Evolutionary conservation across 2,113 vertebrate genomes (phyloP).

Genomic region (Gila orcuttii): DNA sequence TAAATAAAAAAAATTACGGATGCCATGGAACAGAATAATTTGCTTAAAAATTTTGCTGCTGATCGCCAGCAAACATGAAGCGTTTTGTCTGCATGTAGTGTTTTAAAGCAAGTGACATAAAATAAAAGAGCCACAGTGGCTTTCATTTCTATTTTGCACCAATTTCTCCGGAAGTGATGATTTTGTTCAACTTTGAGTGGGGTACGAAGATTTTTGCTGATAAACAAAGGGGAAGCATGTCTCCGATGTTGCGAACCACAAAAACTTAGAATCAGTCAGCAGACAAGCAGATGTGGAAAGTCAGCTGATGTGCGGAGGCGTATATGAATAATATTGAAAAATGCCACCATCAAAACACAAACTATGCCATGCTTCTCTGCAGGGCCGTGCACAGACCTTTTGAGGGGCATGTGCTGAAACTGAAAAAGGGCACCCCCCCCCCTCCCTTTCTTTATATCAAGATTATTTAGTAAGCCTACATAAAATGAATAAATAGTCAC

Average conservation of each 20-base stretch:
- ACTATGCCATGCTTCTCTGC: background rate
- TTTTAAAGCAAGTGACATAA: background rate
- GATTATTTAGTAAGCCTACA: no score
- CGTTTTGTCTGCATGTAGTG: background rate
- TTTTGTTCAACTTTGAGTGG: background rate
- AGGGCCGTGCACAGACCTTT: no score
- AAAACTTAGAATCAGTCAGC: slow-evolving; percentile 52
- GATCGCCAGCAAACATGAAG: background rate
- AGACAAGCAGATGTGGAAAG: slow-evolving; percentile 53
- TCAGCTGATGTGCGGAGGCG: slow-evolving; percentile 51
- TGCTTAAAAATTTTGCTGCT: background rate
- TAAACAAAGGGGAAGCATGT: slow-evolving; percentile 25
- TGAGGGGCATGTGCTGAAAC: no score
- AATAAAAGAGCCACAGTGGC: background rate
- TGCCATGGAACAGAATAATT: background rate
- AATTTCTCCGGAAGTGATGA: background rate
- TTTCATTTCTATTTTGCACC: background rate
- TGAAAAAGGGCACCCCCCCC: no score
- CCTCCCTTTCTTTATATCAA: no score
- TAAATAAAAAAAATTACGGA: no score
- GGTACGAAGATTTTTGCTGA: slow-evolving; percentile 1
- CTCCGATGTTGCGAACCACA: slow-evolving; percentile 40
- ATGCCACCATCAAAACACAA: background rate
- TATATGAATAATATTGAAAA: slow-evolving; percentile 34
- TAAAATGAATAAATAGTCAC: no score